Base-by-base conservation (phyloP, 1,140 invertebrate genomes). In the Drosophila oshimai region DNA sequence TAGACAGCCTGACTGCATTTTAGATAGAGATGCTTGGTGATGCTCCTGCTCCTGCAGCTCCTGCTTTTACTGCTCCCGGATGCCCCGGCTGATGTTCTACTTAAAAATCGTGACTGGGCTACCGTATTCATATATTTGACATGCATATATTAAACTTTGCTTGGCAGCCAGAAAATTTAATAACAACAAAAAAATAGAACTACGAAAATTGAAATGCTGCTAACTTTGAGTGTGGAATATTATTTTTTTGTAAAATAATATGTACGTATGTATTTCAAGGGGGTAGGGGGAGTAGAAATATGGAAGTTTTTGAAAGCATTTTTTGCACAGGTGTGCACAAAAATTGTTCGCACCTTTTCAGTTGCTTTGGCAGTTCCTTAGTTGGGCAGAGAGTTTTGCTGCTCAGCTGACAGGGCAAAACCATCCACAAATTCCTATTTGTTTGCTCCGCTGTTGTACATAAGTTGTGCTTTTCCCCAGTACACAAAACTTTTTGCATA, bases 221-320 rank as follows among this genome's bases (percentile, higher is more conserved):
- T 53, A 80, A 76, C 77, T 81, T 76, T 57, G 64, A 80, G 57
- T 79, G 71, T 44, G 57, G 20, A 58, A 65, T 71, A 79, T 71
- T 80, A 65, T 81, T 62, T 44, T 58, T 60, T 65, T 20, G 9
- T 13, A 28, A 45, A 68, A 68, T 34, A 34, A 28, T n/a, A 24
- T 44, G 7, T 15, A 20, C 24, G 24, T 64, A 31, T 28, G 20
- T n/a, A n/a, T n/a, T n/a, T n/a, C 29, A 36, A 34, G 44, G 12
- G 20, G n/a, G n/a, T n/a, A n/a, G n/a, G n/a, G n/a, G n/a, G n/a
- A n/a, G n/a, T n/a, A 60, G 55, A 74, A 71, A 74, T 74, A 81
- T 75, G 24, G 57, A 80, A 80, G 77, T 80, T 80, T 81, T 71
- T 81, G 76, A 80, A 80, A 80, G 76, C 77, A 80, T 80, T 80